Evolutionary conservation across 2,888 invertebrate genomes (phyloP).

Genomic region (Caenorhabditis panamensis): DNA sequence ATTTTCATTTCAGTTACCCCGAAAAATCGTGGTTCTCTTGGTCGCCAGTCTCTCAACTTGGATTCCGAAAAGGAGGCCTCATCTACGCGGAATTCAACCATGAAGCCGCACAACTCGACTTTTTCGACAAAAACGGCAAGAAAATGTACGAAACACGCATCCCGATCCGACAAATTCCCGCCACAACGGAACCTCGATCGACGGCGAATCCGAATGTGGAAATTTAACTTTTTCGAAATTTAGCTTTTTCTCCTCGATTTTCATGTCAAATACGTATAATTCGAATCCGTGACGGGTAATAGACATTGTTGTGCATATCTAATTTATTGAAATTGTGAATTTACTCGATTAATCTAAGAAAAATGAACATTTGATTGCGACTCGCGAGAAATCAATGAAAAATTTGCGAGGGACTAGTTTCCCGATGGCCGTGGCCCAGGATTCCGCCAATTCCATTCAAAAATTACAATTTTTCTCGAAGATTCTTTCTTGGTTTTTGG

Average conservation of each 20-base stretch:
- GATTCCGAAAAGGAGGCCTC: slow-evolving; percentile 81
- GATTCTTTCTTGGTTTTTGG: neutral
- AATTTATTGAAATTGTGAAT: neutral
- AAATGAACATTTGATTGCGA: too few species aligned
- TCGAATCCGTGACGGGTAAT: too few species aligned
- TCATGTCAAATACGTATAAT: slow-evolving; percentile 20
- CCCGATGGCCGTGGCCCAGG: too few species aligned
- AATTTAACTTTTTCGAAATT: slow-evolving; percentile 17
- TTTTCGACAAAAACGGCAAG: slow-evolving; percentile 57
- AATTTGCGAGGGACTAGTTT: too few species aligned
- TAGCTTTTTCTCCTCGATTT: slow-evolving; percentile 4
- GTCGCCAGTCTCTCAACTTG: slow-evolving; percentile 77
- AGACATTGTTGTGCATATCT: slow-evolving; percentile 23
- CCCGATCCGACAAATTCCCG: slow-evolving; percentile 31
- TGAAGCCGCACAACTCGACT: slow-evolving; percentile 32
- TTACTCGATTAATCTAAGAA: too few species aligned
- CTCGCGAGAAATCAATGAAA: too few species aligned
- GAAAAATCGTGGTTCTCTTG: slow-evolving; percentile 61
- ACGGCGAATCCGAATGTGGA: slow-evolving; percentile 35
- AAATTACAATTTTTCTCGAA: neutral
- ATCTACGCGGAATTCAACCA: slow-evolving; percentile 73
- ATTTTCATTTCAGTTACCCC: slow-evolving; percentile 79
- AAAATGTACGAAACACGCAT: slow-evolving; percentile 28
- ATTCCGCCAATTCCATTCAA: too few species aligned
- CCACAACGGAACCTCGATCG: neutral